Evolutionary conservation across 2,113 vertebrate species (phyloP), one percentile per base, ranked within the genome.

Genomic region (Australoheros scitulus): DNA sequence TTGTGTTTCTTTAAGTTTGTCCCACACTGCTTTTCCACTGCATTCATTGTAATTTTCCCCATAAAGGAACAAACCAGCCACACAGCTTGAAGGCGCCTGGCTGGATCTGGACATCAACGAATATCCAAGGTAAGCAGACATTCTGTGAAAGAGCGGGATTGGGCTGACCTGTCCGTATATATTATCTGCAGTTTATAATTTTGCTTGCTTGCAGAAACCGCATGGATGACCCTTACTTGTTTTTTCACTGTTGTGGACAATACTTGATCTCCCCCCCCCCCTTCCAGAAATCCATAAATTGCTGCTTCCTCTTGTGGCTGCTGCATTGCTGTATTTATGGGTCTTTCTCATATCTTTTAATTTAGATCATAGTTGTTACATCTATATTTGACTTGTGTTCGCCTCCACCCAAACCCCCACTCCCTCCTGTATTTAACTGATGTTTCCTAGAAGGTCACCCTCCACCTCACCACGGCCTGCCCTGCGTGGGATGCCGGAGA

Each of bases 401-500:
- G 20, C 64, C 57, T 63, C 41, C 43, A 59, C 20, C 43, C 41
- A 32, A 52, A 38, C 68, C 50, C 58, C 18, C 50, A 41, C 41
- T 57, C 70, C 84, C 34, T 5, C 61, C n/a, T 77, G 43, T 59
- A 79, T 64, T 60, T 34, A 43, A 77, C 26, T 65, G 34, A 36
- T 64, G 52, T 87, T 81, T 89, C 86, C 88, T 72, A 89, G 91
- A 88, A 14, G 80, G 64, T 38, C 78, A 26, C 36, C 83, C 76
- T 80, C 78, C 74, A 60, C 76, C 77, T 80, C 59, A 50, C 68
- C 29, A 34, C 57, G 26, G 61, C 72, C 76, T 36, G 80, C 65
- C 61, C 61, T 59, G 50, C 60, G 87, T 88, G 81, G 88, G 87
- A 92, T 89, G 88, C 76, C 57, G 84, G 56, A 83, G 65, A 84